Conservation (phyloP, 1,140 invertebrate genomes). For the Pogonus chalceus region DNA sequence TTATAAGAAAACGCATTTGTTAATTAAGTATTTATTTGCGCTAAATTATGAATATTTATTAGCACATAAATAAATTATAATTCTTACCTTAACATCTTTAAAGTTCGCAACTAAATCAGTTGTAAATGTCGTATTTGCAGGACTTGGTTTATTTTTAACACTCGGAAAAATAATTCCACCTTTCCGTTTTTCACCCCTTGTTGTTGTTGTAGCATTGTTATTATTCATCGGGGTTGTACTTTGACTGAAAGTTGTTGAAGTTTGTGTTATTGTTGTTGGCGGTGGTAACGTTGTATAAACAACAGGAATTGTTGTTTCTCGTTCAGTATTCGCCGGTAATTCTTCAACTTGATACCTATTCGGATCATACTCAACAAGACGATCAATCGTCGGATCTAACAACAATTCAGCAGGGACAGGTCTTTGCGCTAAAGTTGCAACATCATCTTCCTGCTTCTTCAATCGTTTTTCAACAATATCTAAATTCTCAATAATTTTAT, state of each 20-base stretch:
- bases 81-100: slow-evolving; percentile 66
- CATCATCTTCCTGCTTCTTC: slow-evolving; percentile 72
- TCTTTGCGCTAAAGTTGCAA: slow-evolving; percentile 56
- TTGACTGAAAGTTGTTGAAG: slow-evolving; percentile 25
- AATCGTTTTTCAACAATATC: slow-evolving; percentile 73
- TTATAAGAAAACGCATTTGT: neutral
- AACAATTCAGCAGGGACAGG: slow-evolving; percentile 61
- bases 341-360: slow-evolving; percentile 40
- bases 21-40: neutral
- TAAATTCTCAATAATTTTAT: slow-evolving; percentile 78
- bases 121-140: slow-evolving; percentile 69
- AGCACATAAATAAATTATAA: slow-evolving; percentile 32
- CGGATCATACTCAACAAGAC: slow-evolving; percentile 63
- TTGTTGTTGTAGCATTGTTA: slow-evolving; percentile 35
- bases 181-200: slow-evolving; percentile 46
- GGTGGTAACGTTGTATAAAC: slow-evolving; percentile 31
- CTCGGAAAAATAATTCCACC: slow-evolving; percentile 80
- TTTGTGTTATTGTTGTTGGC: slow-evolving; percentile 24
- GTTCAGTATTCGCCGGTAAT: slow-evolving; percentile 17
- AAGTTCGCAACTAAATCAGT: slow-evolving; percentile 59
- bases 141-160: slow-evolving; percentile 78
- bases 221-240: slow-evolving; percentile 24
- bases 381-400: slow-evolving; percentile 65
- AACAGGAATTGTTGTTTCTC: slow-evolving; percentile 23
- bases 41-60: slow-evolving; percentile 18